Conservation (phyloP, 2,888 invertebrate genomes). For the Philopedon plagiatum region DNA sequence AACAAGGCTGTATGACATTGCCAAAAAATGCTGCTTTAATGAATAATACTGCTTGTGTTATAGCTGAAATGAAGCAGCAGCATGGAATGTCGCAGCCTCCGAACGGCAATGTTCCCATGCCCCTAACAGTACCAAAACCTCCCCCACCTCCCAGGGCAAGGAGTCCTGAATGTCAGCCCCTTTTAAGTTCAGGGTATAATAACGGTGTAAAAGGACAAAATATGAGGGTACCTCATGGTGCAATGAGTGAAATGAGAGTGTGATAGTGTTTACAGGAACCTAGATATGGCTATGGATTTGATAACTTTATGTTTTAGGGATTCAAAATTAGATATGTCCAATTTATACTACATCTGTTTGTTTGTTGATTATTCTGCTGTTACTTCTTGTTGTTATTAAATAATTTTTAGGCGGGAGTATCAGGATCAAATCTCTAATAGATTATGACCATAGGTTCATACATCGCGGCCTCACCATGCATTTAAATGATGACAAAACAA, state of each 20-base stretch:
- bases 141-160: constrained; percentile 73
- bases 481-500: too few relatives aligned
- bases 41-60: constrained; percentile 71
- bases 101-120: constrained; percentile 74
- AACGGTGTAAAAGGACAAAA: constrained; percentile 67
- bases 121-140: constrained; percentile 72
- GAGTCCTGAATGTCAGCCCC: constrained; percentile 73
- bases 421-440: too few relatives aligned
- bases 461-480: too few relatives aligned
- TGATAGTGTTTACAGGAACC: constrained; percentile 72
- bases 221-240: constrained; percentile 83
- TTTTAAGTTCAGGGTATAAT: constrained; percentile 68
- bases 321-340: background rate
- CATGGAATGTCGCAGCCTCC: constrained; percentile 74
- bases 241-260: constrained; percentile 92
- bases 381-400: background rate
- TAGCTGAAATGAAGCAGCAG: constrained; percentile 74
- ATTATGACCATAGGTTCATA: too few relatives aligned
- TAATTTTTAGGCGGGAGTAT: too few relatives aligned
- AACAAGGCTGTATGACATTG: constrained; percentile 70
- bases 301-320: constrained; percentile 24
- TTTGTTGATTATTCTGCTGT: background rate
- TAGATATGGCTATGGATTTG: constrained; percentile 36
- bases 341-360: background rate
- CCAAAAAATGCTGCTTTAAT: constrained; percentile 73